phyloP scores from a whole-genome alignment of 2,888 invertebrate genomes.

The Leucophora obtusa region DNA sequence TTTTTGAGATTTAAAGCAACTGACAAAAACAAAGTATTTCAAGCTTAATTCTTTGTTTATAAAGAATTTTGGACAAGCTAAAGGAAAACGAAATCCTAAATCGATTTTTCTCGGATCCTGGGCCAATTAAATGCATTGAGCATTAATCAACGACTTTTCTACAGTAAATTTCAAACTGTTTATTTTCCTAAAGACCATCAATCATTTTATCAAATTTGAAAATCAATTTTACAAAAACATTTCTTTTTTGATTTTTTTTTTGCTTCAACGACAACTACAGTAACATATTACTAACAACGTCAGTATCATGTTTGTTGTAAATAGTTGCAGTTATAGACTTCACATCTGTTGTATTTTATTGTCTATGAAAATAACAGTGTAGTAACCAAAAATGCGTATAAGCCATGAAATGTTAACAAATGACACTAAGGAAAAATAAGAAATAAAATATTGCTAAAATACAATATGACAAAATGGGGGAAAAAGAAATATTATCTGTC shows the following conservation, averaged over 20 bases:
- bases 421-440: constrained; percentile 1
- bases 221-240: constrained; percentile 23
- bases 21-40: no score
- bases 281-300: constrained; percentile 50
- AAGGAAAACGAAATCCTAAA: no score
- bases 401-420: constrained; percentile 28
- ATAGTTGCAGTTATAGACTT: constrained; percentile 25
- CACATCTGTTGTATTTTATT: constrained; percentile 2
- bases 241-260: neutral
- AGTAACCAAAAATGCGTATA: neutral
- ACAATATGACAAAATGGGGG: constrained; percentile 11
- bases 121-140: no score
- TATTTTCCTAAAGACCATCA: constrained; percentile 12
- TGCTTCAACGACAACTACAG: constrained; percentile 6
- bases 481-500: constrained; percentile 11
- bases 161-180: neutral
- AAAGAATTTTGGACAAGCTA: no score
- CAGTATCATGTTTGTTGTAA: constrained; percentile 17
- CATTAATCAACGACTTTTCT: no score
- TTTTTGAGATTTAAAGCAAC: no score
- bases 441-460: constrained; percentile 10
- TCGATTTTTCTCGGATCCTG: no score
- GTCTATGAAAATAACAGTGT: neutral
- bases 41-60: no score
- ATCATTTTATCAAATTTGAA: constrained; percentile 29